These are phyloP conservation scores for Myotis daubentonii DNA, from an alignment of 2,797 vertebrate species.

Conservation along the genomic window DNA sequence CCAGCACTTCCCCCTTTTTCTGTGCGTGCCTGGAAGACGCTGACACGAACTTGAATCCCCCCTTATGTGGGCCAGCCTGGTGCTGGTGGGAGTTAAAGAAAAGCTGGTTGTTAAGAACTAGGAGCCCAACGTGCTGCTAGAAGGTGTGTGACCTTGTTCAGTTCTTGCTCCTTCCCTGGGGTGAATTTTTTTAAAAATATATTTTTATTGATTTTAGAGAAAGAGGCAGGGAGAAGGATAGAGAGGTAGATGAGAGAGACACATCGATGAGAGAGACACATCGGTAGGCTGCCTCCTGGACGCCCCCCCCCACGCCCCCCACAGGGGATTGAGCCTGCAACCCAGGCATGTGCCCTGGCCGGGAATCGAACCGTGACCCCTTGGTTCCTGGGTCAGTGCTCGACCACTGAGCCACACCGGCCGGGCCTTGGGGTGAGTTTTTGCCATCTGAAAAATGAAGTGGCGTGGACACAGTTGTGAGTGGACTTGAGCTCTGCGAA, in stretches of 20 bases:
- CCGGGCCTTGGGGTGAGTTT: background rate
- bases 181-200: background rate
- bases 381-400: too few relatives aligned
- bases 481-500: background rate
- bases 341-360: too few relatives aligned
- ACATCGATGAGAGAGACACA: too few relatives aligned
- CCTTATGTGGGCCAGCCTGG: background rate
- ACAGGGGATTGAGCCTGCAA: too few relatives aligned
- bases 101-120: background rate
- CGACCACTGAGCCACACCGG: too few relatives aligned
- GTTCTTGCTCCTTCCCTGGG: background rate
- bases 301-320: too few relatives aligned
- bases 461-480: accelerated
- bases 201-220: too few relatives aligned
- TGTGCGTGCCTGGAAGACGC: background rate
- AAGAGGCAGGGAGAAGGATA: too few relatives aligned
- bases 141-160: background rate
- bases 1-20: background rate
- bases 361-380: too few relatives aligned
- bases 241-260: too few relatives aligned
- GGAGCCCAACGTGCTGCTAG: background rate
- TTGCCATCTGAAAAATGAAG: background rate
- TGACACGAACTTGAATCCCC: background rate
- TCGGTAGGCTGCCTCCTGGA: too few relatives aligned
- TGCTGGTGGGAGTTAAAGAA: background rate